Evolutionary conservation across 2,797 vertebrate genomes (phyloP).

Genomic region (Trematomus bernacchii): DNA sequence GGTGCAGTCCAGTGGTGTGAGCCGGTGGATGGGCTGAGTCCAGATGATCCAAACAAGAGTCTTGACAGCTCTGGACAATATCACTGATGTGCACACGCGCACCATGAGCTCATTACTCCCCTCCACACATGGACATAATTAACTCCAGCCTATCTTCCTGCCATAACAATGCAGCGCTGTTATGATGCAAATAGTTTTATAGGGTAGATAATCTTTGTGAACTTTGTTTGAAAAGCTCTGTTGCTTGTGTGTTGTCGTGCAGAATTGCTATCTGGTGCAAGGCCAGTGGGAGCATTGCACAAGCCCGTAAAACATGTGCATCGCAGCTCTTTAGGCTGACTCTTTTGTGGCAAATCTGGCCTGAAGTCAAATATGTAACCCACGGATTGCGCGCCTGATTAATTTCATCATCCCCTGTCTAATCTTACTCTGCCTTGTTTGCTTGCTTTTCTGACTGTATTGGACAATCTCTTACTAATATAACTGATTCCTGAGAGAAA

Average conservation of each 20-base stretch:
- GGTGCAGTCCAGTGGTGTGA: constrained; percentile 38
- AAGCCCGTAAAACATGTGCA: constrained; percentile 35
- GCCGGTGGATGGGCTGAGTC: constrained; percentile 50
- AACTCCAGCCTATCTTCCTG: constrained; percentile 21
- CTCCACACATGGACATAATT: constrained; percentile 48
- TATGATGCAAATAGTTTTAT: constrained; percentile 43
- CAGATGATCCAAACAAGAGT: constrained; percentile 65
- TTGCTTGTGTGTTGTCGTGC: constrained; percentile 30
- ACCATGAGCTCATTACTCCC: constrained; percentile 46
- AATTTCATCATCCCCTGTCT: constrained; percentile 45
- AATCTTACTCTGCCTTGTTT: constrained; percentile 34
- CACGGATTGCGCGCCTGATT: neutral
- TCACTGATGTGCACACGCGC: constrained; percentile 11
- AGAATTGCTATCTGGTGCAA: constrained; percentile 49
- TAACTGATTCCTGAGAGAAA: constrained; percentile 2
- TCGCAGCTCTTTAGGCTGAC: constrained; percentile 29
- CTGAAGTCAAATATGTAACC: constrained; percentile 42
- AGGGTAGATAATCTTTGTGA: constrained; percentile 45
- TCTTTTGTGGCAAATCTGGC: constrained; percentile 33
- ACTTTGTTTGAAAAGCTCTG: constrained; percentile 33
- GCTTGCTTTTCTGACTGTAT: constrained; percentile 20
- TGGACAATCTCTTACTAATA: constrained; percentile 6
- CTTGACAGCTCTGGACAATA: constrained; percentile 49
- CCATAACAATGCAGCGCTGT: constrained; percentile 39
- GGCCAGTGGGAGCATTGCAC: constrained; percentile 51